phyloP scores from a whole-genome alignment of 23 tunicate species.

The Trididemnum clinides region DNA sequence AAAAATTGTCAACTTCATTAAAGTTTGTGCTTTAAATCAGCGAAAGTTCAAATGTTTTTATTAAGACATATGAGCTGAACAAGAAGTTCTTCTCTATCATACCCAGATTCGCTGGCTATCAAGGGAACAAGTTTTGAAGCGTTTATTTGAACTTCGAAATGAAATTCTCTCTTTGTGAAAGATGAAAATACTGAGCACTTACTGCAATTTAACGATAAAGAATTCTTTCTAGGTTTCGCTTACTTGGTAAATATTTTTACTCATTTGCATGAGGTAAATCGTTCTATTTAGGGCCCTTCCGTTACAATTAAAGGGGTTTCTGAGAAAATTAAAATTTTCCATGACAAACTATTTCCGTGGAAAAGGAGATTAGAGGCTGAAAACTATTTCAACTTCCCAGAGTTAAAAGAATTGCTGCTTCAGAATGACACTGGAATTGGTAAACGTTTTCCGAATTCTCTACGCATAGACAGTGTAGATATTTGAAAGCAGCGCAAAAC shows the following conservation, averaged over 20 bases:
- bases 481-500: neutral
- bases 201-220: conserved; percentile 15
- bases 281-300: conserved; percentile 27
- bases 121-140: no score
- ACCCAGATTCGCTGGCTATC: neutral
- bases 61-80: conserved; percentile 14
- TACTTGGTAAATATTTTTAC: conserved; percentile 41
- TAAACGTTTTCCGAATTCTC: neutral
- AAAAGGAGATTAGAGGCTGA: no score
- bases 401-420: neutral
- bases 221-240: conserved; percentile 11
- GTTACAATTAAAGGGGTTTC: conserved; percentile 20
- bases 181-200: conserved; percentile 22
- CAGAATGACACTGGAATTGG: neutral
- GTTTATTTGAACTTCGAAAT: conserved; percentile 31
- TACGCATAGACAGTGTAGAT: neutral
- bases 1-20: conserved; percentile 37
- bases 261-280: conserved; percentile 21
- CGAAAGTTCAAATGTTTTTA: conserved; percentile 23
- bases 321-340: conserved; percentile 25
- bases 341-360: conserved; percentile 23
- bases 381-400: neutral
- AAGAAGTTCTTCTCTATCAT: conserved; percentile 14
- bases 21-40: conserved; percentile 35
- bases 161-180: conserved; percentile 4